A percentile compares a stretch with the other conserved stretches of the same genome.
Evolutionary conservation across 2,113 vertebrate species (phyloP).

Genomic region (Trematomus loennbergii): DNA sequence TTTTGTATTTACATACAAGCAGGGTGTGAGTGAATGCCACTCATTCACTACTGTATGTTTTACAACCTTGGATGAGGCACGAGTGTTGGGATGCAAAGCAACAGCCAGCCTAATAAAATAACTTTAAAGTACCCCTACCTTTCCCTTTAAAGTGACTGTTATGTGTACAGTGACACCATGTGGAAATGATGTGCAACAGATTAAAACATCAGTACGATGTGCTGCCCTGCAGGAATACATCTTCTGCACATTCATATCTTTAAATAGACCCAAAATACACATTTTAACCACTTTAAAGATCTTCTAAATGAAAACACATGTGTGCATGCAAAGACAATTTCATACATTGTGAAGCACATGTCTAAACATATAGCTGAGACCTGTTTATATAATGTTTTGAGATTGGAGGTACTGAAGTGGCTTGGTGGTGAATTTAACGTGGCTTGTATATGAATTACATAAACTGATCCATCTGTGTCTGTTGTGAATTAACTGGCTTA

Average conservation of each 20-base stretch:
- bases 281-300: constrained; percentile 9
- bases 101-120: constrained; percentile 26
- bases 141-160: constrained; percentile 37
- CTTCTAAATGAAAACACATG: not conserved
- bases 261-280: not conserved
- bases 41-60: constrained; percentile 27
- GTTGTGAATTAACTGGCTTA: constrained; percentile 8
- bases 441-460: not conserved
- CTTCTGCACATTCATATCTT: not conserved
- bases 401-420: not conserved
- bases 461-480: constrained; percentile 19
- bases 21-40: constrained; percentile 16
- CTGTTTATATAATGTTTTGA: not conserved
- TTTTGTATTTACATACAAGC: constrained; percentile 36
- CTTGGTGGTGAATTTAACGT: not conserved
- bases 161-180: constrained; percentile 69
- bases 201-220: not conserved
- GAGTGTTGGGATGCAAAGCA: constrained; percentile 1
- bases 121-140: constrained; percentile 12
- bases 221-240: not conserved
- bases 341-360: not conserved
- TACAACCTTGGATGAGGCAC: constrained; percentile 13
- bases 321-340: not conserved
- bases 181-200: constrained; percentile 49
- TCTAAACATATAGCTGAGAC: not conserved